Percentiles rank a stretch among this genome's conserved stretches.
These are phyloP conservation scores for Prionailurus bengalensis DNA, from an alignment of 2,113 vertebrate species.

Conservation along the genomic window DNA sequence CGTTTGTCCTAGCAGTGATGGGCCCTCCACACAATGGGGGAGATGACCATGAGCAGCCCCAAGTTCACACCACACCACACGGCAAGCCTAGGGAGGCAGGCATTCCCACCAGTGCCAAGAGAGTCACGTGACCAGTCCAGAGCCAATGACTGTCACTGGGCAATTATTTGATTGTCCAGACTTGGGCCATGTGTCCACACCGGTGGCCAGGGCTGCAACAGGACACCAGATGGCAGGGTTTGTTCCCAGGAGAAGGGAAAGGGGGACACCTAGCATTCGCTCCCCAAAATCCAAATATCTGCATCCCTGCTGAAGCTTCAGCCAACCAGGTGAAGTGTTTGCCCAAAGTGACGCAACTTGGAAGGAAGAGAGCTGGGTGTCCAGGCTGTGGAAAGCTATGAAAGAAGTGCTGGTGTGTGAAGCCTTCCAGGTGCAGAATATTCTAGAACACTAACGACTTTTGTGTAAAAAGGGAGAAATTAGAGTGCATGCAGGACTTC, in stretches of 20 bases:
- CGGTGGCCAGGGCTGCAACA: neutral
- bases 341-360: too few relatives aligned
- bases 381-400: neutral
- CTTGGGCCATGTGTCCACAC: neutral
- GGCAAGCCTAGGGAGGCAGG: neutral
- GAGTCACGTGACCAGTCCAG: neutral
- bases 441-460: neutral
- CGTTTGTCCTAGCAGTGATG: neutral
- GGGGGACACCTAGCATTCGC: too few relatives aligned
- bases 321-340: neutral
- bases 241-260: neutral
- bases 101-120: neutral
- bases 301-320: neutral
- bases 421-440: accelerated
- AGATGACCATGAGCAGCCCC: neutral
- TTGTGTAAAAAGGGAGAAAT: neutral
- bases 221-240: too few relatives aligned
- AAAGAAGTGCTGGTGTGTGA: neutral
- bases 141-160: neutral
- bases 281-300: neutral
- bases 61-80: neutral
- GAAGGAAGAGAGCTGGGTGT: too few relatives aligned
- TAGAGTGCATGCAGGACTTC: neutral
- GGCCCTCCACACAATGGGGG: neutral
- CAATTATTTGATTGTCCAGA: neutral